Evolutionary conservation across 2,888 invertebrate genomes (phyloP), one percentile per base, ranked within the genome.

Genomic region (Chrysomela aeneicollis): DNA sequence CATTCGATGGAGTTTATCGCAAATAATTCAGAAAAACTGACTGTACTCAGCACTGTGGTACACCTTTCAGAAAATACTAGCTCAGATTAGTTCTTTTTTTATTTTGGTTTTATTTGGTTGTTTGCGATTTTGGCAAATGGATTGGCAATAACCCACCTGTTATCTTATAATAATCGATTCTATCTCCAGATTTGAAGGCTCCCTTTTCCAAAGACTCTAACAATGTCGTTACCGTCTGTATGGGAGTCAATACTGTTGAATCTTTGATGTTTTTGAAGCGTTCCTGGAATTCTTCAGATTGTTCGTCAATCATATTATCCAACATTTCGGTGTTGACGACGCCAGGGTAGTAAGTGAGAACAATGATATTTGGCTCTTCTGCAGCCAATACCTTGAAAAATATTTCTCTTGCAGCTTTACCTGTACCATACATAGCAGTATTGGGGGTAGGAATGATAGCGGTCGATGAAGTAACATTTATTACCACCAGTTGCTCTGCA

Each of bases 241-340:
- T 88, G 0, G 92, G 86, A 1, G 90, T 89, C 22, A 97, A 85
- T 71, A 93, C 84, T 9, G 86, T 85, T 64, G 87, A 86, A 8
- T 86, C 85, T 71, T 88, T 86, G 78, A 91, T 86, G 1, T 88
- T 86, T 30, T 84, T 82, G 77, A 93, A 93, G 0, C 82, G 82
- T 60, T 86, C 84, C 66, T 85, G 87, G 10, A 90, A 76, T 60
- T 89, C 88, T 1, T 84, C 79, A 77, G 90, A 89, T 2, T 86
- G 86, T 0, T 90, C 85, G 0, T 85, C 83, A 47, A 90, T 84
- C 2, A 93, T 85, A 70, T 85, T 84, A 53, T 88, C 83, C 59
- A 92, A 88, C 97, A 98, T 97, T 59, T 93, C 91, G 0, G 97
- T 98, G 72, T 94, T 89, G 1, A 97, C 92, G 0, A 96, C 95